Conservation (phyloP, 2,797 vertebrate species). For the Phyllotis vaccarum region DNA sequence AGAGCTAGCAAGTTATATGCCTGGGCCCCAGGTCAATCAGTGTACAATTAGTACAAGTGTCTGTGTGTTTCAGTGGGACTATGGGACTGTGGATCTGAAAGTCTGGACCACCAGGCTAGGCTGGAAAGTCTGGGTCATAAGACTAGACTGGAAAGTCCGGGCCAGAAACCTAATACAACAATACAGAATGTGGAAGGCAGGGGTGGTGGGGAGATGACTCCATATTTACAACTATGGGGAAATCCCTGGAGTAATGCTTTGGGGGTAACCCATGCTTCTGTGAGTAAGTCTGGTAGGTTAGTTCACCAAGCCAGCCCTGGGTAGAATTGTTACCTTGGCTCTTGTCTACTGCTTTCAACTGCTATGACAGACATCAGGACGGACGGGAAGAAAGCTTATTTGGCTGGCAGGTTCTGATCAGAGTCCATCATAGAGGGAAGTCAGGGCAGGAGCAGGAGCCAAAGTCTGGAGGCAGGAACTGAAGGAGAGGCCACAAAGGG, state of each 20-base stretch:
- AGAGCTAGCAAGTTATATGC: too few relatives aligned
- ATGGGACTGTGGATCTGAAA: too few relatives aligned
- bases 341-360: not conserved
- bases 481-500: not conserved
- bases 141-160: too few relatives aligned
- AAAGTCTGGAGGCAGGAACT: not conserved
- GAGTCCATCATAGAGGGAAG: not conserved
- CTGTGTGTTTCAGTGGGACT: too few relatives aligned
- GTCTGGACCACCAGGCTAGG: too few relatives aligned
- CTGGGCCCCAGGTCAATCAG: too few relatives aligned
- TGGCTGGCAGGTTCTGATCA: not conserved
- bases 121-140: too few relatives aligned
- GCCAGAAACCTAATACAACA: too few relatives aligned
- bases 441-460: not conserved
- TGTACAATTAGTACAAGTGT: too few relatives aligned
- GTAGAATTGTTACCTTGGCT: not conserved
- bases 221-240: not conserved
- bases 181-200: not conserved
- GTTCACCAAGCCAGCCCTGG: not conserved
- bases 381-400: not conserved
- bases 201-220: not conserved
- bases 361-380: not conserved
- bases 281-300: not conserved
- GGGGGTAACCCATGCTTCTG: not conserved
- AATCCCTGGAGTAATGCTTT: not conserved